Evolutionary conservation across 2,797 vertebrate genomes (phyloP).

Genomic region (Pseudomugil tenellus): DNA sequence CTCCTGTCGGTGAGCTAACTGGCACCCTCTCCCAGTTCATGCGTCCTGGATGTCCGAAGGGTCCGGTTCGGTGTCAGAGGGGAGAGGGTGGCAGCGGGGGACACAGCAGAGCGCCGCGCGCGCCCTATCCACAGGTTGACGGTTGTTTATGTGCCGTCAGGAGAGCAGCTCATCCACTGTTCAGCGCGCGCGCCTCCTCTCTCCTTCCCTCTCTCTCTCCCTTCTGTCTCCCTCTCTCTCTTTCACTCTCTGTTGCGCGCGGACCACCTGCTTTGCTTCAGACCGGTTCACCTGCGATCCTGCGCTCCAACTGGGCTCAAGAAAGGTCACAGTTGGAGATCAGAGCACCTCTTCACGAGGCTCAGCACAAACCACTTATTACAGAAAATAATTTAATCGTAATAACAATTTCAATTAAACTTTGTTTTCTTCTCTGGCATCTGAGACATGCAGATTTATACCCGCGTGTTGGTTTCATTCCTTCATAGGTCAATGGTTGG

Average conservation of each 20-base stretch:
- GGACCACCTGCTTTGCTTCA: conserved; percentile 57
- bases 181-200: conserved; percentile 35
- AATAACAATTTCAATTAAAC: not conserved
- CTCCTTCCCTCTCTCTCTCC: conserved; percentile 46
- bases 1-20: conserved; percentile 46
- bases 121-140: conserved; percentile 80
- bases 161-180: conserved; percentile 74
- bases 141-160: conserved; percentile 65
- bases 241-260: conserved; percentile 5
- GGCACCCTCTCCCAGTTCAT: conserved; percentile 60
- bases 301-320: conserved; percentile 50
- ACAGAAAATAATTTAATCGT: not conserved
- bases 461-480: conserved; percentile 18
- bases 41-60: conserved; percentile 51
- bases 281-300: conserved; percentile 43
- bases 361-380: not conserved
- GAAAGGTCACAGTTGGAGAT: conserved; percentile 64
- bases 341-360: conserved; percentile 45
- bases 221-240: conserved; percentile 11
- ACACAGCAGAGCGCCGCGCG: conserved; percentile 56
- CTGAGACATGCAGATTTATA: not conserved
- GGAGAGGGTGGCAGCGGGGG: conserved; percentile 64
- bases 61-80: conserved; percentile 30
- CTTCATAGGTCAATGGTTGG: conserved; percentile 46
- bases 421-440: not conserved